Evolutionary conservation across 2,888 invertebrate genomes (phyloP).

Genomic region (Alitta virens): DNA sequence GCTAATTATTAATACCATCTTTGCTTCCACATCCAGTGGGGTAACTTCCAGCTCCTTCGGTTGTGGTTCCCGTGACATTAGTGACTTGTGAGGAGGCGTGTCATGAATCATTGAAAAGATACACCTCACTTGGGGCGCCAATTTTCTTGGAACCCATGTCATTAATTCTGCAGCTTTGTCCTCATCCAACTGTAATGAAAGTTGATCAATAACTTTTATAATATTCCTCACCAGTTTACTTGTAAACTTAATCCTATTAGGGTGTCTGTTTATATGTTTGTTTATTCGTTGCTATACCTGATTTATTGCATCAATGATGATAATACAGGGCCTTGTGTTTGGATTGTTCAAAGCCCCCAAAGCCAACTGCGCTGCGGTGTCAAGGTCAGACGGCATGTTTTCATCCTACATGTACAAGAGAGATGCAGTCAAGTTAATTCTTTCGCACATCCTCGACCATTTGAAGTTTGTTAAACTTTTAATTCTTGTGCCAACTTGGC

Average conservation of each 20-base stretch:
- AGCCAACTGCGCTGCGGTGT: constrained; percentile 47
- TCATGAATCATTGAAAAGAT: constrained; percentile 47
- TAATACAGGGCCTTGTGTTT: constrained; percentile 45
- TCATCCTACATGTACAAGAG: constrained; percentile 34
- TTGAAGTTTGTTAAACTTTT: no score
- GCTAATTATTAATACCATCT: constrained; percentile 21
- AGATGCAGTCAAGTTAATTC: no score
- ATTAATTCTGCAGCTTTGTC: constrained; percentile 49
- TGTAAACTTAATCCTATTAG: no score
- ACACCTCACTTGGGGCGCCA: constrained; percentile 50
- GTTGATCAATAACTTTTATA: no score
- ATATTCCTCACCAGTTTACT: no score
- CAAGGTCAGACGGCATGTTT: constrained; percentile 45
- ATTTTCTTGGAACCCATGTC: constrained; percentile 53
- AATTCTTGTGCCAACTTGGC: no score
- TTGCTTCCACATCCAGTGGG: constrained; percentile 40
- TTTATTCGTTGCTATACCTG: no score
- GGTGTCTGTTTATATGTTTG: no score
- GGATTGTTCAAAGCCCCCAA: constrained; percentile 49
- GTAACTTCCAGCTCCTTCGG: constrained; percentile 24
- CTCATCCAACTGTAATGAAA: constrained; percentile 42
- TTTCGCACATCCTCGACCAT: no score
- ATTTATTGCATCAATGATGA: constrained; percentile 52
- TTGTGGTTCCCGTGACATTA: constrained; percentile 40
- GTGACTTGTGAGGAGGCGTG: constrained; percentile 42